These are phyloP conservation scores for Cenopis cana DNA, from an alignment of 2,888 invertebrate species.

Conservation along the genomic window DNA sequence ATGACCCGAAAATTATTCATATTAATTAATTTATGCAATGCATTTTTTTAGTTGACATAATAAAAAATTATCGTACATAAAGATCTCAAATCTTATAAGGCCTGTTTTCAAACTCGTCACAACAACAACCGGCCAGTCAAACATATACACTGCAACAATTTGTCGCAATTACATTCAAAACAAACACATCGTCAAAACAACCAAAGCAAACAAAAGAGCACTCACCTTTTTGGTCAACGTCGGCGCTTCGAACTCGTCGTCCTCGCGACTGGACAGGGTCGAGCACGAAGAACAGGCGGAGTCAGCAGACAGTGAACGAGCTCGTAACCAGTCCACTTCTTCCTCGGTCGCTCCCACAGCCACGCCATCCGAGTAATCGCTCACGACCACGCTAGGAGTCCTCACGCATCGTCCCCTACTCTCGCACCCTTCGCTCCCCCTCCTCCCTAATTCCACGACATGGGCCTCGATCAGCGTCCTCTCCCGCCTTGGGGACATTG, in stretches of 20 bases:
- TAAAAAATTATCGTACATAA: slow-evolving; percentile 12
- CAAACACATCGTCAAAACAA: slow-evolving; percentile 29
- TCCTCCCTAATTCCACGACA: slow-evolving; percentile 84
- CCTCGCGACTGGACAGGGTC: slow-evolving; percentile 90
- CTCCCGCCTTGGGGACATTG: slow-evolving; percentile 75
- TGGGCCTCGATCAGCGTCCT: slow-evolving; percentile 80
- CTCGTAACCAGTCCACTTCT: slow-evolving; percentile 77
- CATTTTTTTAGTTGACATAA: slow-evolving; percentile 2
- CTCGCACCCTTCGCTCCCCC: slow-evolving; percentile 79
- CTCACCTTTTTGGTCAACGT: slow-evolving; percentile 82
- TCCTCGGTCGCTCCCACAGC: slow-evolving; percentile 78
- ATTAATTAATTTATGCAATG: not conserved
- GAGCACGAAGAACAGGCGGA: slow-evolving; percentile 92
- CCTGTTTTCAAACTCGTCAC: not conserved
- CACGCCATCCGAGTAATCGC: slow-evolving; percentile 92
- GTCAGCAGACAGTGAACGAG: slow-evolving; percentile 85
- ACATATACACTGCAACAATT: not conserved
- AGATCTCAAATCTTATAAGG: slow-evolving; percentile 5
- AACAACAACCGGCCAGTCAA: not conserved
- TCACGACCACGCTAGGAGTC: slow-evolving; percentile 94
- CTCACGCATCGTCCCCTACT: slow-evolving; percentile 87
- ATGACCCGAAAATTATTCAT: not conserved
- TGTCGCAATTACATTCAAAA: slow-evolving; percentile 28
- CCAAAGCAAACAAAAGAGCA: slow-evolving; percentile 48
- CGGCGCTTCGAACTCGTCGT: slow-evolving; percentile 83